phyloP scores from a whole-genome alignment of 2,888 invertebrate species.

The Drosophila merina region DNA sequence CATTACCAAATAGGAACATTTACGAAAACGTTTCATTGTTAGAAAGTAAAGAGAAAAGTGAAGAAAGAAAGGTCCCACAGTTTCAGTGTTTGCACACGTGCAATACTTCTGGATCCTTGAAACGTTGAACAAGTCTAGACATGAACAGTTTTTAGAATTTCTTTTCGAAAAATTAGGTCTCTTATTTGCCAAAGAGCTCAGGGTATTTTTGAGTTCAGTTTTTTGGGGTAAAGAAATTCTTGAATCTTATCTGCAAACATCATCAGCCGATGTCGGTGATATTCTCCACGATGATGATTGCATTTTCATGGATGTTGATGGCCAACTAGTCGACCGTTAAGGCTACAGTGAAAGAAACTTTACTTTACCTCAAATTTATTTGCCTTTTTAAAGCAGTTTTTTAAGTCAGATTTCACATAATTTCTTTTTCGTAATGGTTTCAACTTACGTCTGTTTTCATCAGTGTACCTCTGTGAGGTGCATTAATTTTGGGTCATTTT shows the following conservation, averaged over 20 bases:
- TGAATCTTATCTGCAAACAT: constrained; percentile 56
- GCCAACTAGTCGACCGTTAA: constrained; percentile 26
- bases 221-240: constrained; percentile 1
- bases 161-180: constrained; percentile 18
- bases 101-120: constrained; percentile 20
- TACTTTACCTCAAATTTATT: no score
- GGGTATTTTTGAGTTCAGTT: constrained; percentile 6
- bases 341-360: neutral
- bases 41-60: constrained; percentile 2
- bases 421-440: neutral
- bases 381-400: no score
- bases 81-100: constrained; percentile 31
- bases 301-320: constrained; percentile 40
- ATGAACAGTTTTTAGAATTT: constrained; percentile 25
- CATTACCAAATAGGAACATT: constrained; percentile 19
- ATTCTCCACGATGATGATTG: constrained; percentile 37
- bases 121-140: constrained; percentile 31
- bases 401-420: neutral
- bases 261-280: constrained; percentile 41
- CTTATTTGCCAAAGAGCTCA: constrained; percentile 37
- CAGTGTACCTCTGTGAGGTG: constrained; percentile 41
- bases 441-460: neutral
- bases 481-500: constrained; percentile 73
- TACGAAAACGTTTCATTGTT: constrained; percentile 19
- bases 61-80: constrained; percentile 6